Evolutionary conservation across 1,140 invertebrate genomes (phyloP).

Genomic region (Globodera ellingtonae): DNA sequence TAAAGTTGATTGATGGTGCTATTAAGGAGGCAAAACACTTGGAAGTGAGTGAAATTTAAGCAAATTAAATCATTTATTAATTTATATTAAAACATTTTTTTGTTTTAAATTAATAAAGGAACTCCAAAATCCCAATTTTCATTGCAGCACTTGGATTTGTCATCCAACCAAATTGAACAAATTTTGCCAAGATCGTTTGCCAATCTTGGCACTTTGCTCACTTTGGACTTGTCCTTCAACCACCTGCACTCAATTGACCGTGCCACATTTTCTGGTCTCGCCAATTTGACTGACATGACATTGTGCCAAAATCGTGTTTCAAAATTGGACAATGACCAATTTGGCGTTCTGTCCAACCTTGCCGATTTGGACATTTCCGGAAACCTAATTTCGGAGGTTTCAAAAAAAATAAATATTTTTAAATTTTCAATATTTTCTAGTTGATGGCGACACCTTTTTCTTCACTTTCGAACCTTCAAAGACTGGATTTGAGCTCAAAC

Average conservation of each 20-base stretch:
- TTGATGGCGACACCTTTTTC: not conserved
- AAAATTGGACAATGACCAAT: slow-evolving; percentile 28
- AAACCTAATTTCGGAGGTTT: slow-evolving; percentile 20
- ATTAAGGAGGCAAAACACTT: not conserved
- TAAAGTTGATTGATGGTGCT: slow-evolving; percentile 12
- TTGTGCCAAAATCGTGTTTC: slow-evolving; percentile 14
- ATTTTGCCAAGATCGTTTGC: slow-evolving; percentile 5
- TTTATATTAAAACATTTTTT: not conserved
- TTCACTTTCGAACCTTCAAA: not conserved
- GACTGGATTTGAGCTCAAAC: slow-evolving; percentile 7
- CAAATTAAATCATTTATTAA: not conserved
- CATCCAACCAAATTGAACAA: slow-evolving; percentile 25
- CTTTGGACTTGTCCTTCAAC: slow-evolving; percentile 18
- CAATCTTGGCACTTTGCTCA: not conserved
- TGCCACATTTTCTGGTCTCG: slow-evolving; percentile 13
- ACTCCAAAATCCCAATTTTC: not conserved
- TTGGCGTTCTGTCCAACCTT: slow-evolving; percentile 4
- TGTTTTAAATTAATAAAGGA: no score
- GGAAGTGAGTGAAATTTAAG: not conserved
- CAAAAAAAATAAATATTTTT: not conserved
- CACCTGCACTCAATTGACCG: not conserved
- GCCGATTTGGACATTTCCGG: slow-evolving; percentile 12
- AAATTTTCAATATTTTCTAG: slow-evolving; percentile 1
- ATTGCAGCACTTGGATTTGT: slow-evolving; percentile 17
- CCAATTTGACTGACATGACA: slow-evolving; percentile 21